Conservation (phyloP, 1,140 invertebrate genomes). For the Drosophila sp. region DNA sequence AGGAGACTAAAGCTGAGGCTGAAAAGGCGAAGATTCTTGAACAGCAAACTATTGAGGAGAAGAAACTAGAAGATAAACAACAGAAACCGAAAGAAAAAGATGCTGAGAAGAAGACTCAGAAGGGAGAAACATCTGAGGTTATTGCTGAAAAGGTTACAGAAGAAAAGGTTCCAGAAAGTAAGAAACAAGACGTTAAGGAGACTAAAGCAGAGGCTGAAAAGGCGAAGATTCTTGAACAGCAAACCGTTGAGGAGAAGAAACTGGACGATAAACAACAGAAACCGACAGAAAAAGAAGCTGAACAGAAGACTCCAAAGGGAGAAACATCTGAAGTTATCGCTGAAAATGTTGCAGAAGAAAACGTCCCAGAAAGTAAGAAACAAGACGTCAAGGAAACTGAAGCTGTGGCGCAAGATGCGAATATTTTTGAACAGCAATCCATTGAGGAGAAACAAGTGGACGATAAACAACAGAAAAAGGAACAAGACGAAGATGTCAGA, state of each 20-base stretch:
- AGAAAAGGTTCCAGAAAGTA: conserved; percentile 6
- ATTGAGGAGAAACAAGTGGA: conserved; percentile 17
- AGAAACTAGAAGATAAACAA: conserved; percentile 26
- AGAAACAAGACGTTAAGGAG: conserved; percentile 16
- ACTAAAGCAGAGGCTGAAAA: conserved; percentile 47
- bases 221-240: conserved; percentile 36
- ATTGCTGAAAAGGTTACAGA: conserved; percentile 28
- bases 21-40: conserved; percentile 46
- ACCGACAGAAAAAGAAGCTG: conserved; percentile 10
- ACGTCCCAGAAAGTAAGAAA: conserved; percentile 6
- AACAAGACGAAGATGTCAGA: conserved; percentile 6
- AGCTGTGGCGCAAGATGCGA: conserved; percentile 9
- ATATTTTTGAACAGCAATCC: conserved; percentile 9
- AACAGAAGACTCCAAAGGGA: conserved; percentile 22
- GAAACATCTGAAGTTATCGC: conserved; percentile 42
- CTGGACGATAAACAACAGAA: conserved; percentile 27
- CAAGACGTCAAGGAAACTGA: conserved; percentile 7
- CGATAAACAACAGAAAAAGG: conserved; percentile 20
- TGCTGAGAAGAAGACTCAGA: conserved; percentile 22
- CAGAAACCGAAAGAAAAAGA: conserved; percentile 29
- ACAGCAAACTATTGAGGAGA: conserved; percentile 36
- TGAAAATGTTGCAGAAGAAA: conserved; percentile 20
- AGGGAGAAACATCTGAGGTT: conserved; percentile 46
- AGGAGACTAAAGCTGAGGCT: conserved; percentile 35
- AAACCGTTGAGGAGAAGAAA: conserved; percentile 31